Evolutionary conservation across 2,797 vertebrate genomes (phyloP), one percentile per base, ranked within the genome.

Genomic region (Moxostoma hubbsi): DNA sequence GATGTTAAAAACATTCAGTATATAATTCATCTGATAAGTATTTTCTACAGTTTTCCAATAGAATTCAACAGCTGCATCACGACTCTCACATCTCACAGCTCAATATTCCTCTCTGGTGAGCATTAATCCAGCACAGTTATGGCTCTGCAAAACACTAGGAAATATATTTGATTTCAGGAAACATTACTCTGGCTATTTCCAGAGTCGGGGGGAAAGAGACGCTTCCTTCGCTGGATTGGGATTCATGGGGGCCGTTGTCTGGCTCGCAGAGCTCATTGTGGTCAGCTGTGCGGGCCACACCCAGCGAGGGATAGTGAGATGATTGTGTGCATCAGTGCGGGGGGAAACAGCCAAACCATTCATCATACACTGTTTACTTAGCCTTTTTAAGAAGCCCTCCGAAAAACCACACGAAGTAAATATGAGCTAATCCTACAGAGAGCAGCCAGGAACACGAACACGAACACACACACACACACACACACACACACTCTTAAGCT

Each of bases 311-410:
- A 75, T 71, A 73, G 77, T 57, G 81, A 83, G 76, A 49, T 57
- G 73, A 65, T 71, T 75, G 82, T 62, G 76, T 77, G 67, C 67
- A 65, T 71, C 79, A 64, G 58, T 58, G 46, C 62, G 4, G 16
- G 45, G 73, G 49, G 82, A 70, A 73, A 73, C 46, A 71, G 75
- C 74, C 68, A 67, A 71, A 67, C 79, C 57, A 73, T 84, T 81
- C 82, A 78, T 84, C 71, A 81, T 47, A 58, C 5, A 81, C 64
- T 79, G 82, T 84, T 84, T 84, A 81, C 71, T 78, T 75, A 81
- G 75, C 79, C 82, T 83, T 75, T 81, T 81, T 24, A 71, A 84
- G 65, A 65, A 81, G 79, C 63, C 70, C 57, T 74, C 71, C 43
- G 53, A 80, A 55, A 68, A 80, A 57, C 72, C 71, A 76, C 63